These are phyloP conservation scores for Tenrec ecaudatus DNA, from an alignment of 2,113 vertebrate genomes.

Conservation along the genomic window DNA sequence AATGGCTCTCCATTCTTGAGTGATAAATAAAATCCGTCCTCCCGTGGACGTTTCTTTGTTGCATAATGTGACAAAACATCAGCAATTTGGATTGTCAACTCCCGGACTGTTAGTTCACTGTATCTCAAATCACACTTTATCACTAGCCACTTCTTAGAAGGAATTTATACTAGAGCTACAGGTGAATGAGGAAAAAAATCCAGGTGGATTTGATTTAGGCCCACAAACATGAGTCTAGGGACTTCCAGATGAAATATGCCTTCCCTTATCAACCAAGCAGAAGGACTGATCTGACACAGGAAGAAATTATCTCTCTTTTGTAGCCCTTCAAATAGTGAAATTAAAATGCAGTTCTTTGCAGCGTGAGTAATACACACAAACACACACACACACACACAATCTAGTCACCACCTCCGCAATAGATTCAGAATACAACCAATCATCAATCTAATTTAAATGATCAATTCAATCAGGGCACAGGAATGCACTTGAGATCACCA, in stretches of 20 bases:
- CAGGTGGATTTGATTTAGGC: neutral
- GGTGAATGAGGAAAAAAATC: neutral
- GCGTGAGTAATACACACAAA: neutral
- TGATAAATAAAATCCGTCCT: constrained; percentile 20
- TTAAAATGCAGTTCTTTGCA: neutral
- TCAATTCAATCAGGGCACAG: constrained; percentile 26
- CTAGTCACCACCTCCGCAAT: constrained; percentile 4
- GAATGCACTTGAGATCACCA: neutral
- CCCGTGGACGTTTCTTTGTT: neutral
- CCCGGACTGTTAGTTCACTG: neutral
- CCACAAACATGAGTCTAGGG: neutral
- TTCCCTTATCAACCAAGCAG: neutral
- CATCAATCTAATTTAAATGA: constrained; percentile 69
- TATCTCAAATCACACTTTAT: neutral
- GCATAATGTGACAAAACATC: neutral
- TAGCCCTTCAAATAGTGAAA: neutral
- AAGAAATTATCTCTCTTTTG: neutral
- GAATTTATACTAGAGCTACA: neutral
- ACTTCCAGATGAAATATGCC: neutral
- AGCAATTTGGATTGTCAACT: neutral
- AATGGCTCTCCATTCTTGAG: neutral
- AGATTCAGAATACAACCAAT: constrained; percentile 13
- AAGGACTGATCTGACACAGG: neutral
- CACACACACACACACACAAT: neutral
- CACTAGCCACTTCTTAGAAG: neutral